Conservation (phyloP, 2,797 vertebrate genomes). For the Thalassophryne amazonica region DNA sequence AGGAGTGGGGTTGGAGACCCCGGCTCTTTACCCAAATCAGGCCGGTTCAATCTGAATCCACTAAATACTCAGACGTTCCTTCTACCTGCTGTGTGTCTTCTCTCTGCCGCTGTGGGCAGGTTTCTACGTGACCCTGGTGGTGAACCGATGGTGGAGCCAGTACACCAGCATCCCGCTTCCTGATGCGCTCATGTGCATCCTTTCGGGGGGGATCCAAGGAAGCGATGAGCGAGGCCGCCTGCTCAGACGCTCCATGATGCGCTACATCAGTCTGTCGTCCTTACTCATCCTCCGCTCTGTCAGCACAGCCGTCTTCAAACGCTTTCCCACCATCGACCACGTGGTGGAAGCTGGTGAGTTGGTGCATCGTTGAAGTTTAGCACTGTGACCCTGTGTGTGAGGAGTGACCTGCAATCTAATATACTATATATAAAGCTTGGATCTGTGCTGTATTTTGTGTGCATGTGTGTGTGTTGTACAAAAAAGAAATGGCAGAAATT, state of each 20-base stretch:
- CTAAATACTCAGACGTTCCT: no score
- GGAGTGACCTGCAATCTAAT: no score
- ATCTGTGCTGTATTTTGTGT: no score
- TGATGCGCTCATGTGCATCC: conserved; percentile 83
- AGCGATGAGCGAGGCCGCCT: conserved; percentile 83
- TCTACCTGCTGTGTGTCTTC: not conserved
- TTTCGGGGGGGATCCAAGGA: conserved; percentile 82
- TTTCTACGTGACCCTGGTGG: conserved; percentile 89
- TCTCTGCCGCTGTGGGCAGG: conserved; percentile 60
- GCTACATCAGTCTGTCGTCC: conserved; percentile 82
- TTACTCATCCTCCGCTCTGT: conserved; percentile 87
- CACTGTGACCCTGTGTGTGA: no score
- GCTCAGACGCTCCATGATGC: conserved; percentile 86
- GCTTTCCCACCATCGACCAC: conserved; percentile 88
- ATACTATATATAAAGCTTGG: no score
- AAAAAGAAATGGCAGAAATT: no score
- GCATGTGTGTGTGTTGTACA: no score
- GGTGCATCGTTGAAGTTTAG: no score
- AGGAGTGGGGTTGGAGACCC: no score
- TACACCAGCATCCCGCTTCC: conserved; percentile 87
- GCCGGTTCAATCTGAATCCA: no score
- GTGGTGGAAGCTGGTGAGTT: conserved; percentile 86
- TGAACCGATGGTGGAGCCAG: conserved; percentile 92
- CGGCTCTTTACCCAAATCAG: no score
- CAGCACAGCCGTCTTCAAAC: conserved; percentile 86